These are phyloP conservation scores for Heliocidaris erythrogramma DNA, from an alignment of 35 echinoderm and acorn worm genomes.

Conservation along the genomic window DNA sequence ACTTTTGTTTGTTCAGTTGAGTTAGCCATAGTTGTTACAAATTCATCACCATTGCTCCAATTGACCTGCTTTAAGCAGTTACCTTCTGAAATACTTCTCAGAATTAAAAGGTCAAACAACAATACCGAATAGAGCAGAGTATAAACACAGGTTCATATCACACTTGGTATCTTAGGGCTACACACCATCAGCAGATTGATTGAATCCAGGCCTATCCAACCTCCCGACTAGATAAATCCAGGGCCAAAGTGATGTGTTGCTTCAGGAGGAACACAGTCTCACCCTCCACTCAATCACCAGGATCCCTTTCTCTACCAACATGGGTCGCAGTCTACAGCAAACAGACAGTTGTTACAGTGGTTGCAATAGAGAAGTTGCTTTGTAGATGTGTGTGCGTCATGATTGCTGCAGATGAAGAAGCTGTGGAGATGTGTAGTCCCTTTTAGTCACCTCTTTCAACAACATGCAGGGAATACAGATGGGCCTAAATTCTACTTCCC, in stretches of 20 bases:
- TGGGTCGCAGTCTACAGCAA: conserved; percentile 28
- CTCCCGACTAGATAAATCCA: conserved; percentile 24
- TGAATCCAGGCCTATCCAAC: neutral
- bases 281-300: too few species aligned
- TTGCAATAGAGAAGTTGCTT: too few species aligned
- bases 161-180: conserved; percentile 13
- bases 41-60: conserved; percentile 14
- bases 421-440: too few species aligned
- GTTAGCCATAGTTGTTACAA: neutral
- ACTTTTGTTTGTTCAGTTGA: neutral
- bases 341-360: too few species aligned
- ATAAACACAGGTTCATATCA: neutral
- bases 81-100: neutral
- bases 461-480: too few species aligned
- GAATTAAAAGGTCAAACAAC: neutral
- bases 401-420: too few species aligned
- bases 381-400: too few species aligned
- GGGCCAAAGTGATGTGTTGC: conserved; percentile 28
- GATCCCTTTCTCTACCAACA: conserved; percentile 30
- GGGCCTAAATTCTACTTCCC: too few species aligned
- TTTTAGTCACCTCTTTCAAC: conserved; percentile 31
- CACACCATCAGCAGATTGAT: neutral
- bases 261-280: neutral
- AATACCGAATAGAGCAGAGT: neutral
- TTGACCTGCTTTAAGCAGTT: conserved; percentile 33